These are phyloP conservation scores for Rhizoglyphus robini DNA, from an alignment of 1,140 invertebrate genomes.

Conservation along the genomic window DNA sequence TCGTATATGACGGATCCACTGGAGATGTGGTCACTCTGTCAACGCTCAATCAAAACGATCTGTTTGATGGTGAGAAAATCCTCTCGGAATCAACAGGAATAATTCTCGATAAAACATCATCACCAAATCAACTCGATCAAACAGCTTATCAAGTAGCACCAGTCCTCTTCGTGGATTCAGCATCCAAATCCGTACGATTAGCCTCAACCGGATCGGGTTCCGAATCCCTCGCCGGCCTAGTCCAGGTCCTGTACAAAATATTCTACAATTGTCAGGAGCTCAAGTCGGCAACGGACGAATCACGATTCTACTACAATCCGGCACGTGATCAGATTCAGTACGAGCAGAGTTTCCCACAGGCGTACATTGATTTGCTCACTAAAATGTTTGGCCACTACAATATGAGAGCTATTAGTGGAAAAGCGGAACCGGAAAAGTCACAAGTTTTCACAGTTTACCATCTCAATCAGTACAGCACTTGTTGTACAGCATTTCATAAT, in stretches of 20 bases:
- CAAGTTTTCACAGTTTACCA: no score
- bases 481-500: no score
- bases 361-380: constrained; percentile 5
- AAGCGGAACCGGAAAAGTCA: no score
- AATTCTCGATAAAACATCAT: neutral
- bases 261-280: neutral
- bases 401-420: neutral
- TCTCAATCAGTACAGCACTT: no score
- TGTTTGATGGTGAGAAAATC: neutral
- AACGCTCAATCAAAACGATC: neutral
- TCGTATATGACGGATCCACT: neutral
- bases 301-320: neutral
- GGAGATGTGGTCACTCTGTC: constrained; percentile 2
- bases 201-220: neutral
- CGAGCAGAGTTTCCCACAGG: neutral
- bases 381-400: constrained; percentile 1
- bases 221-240: neutral
- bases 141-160: neutral
- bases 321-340: neutral
- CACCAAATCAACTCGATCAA: neutral
- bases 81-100: neutral
- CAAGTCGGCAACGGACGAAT: neutral
- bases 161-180: neutral
- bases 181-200: neutral
- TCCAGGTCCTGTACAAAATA: constrained; percentile 9